phyloP scores from a whole-genome alignment of 2,797 vertebrate species.

The Tympanoctomys barrerae region DNA sequence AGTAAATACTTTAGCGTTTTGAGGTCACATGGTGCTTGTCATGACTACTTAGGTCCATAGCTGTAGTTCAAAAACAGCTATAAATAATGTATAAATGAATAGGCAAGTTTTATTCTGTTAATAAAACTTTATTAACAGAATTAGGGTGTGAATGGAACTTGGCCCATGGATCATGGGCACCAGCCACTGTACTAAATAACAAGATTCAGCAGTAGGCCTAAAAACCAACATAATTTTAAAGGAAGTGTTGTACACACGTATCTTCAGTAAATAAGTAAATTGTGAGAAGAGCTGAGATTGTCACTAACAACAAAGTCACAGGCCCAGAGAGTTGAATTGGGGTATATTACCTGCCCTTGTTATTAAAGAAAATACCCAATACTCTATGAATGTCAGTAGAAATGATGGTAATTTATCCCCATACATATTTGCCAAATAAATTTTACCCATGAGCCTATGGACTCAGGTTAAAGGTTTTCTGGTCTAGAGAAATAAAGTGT shows the following conservation, averaged over 20 bases:
- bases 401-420: not conserved
- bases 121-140: conserved; percentile 48
- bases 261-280: not conserved
- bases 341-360: not conserved
- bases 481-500: conserved; percentile 9
- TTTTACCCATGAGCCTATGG: not conserved
- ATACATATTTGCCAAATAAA: not conserved
- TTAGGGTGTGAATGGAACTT: not conserved
- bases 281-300: not conserved
- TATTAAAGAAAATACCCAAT: conserved; percentile 1
- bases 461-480: not conserved
- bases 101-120: not conserved
- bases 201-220: not conserved
- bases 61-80: not conserved
- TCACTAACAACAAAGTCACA: not conserved
- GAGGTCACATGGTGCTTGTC: not conserved
- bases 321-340: not conserved
- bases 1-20: conserved; percentile 16
- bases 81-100: not conserved
- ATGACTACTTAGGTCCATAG: not conserved
- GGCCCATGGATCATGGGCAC: not conserved
- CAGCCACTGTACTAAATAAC: not conserved
- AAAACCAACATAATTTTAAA: conserved; percentile 21
- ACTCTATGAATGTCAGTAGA: not conserved
- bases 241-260: not conserved